Percentiles rank a stretch among this genome's conserved stretches.
phyloP scores from a whole-genome alignment of 2,888 invertebrate genomes.

The Gibbula magus region DNA sequence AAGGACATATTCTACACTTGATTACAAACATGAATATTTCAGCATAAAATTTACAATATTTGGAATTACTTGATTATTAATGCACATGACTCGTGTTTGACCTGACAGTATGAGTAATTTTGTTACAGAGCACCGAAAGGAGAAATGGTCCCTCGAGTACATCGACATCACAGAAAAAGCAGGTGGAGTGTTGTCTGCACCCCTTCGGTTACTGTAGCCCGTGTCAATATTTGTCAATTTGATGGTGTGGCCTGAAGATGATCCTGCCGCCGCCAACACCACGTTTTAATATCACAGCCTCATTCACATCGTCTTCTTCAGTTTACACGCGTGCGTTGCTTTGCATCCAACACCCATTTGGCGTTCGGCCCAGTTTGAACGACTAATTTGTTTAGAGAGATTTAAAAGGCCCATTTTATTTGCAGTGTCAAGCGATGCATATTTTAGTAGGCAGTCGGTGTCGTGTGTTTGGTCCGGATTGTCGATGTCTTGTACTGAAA shows the following conservation, averaged over 20 bases:
- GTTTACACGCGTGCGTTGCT: conserved; percentile 24
- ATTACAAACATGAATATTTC: no score
- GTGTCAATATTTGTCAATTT: conserved; percentile 26
- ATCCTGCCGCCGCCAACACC: conserved; percentile 16
- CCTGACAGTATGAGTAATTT: no score
- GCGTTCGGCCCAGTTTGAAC: conserved; percentile 15
- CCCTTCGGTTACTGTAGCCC: conserved; percentile 7
- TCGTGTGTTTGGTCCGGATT: background rate
- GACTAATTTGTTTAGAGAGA: conserved; percentile 31
- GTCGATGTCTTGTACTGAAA: background rate
- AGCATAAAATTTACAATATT: no score
- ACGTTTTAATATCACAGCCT: conserved; percentile 13
- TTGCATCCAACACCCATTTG: conserved; percentile 19
- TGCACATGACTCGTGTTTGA: no score
- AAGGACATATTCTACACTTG: no score
- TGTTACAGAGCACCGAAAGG: no score
- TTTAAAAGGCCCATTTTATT: conserved; percentile 32
- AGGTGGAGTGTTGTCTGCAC: background rate
- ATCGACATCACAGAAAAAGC: background rate
- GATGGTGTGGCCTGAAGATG: conserved; percentile 22
- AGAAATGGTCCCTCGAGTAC: background rate
- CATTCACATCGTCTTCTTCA: conserved; percentile 16
- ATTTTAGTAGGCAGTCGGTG: conserved; percentile 18
- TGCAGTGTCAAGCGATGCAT: conserved; percentile 32
- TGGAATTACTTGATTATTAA: no score